These are phyloP conservation scores for Larimichthys polyactis DNA, from an alignment of 2,113 vertebrate genomes.

Conservation along the genomic window DNA sequence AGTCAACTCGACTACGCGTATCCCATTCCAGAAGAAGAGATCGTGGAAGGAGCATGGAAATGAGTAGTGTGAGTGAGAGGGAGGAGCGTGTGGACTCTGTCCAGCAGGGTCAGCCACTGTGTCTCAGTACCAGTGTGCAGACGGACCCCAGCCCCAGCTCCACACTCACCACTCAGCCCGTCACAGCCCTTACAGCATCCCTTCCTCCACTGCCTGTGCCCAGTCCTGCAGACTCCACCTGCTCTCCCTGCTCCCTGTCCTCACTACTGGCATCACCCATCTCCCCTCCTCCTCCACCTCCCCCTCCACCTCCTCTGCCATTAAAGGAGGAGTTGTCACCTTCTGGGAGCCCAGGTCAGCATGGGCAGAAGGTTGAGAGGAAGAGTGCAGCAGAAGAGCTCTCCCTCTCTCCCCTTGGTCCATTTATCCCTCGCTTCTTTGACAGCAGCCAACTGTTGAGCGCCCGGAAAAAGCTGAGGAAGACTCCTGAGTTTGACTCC, in stretches of 20 bases:
- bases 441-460: slow-evolving; percentile 95
- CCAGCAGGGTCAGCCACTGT: slow-evolving; percentile 76
- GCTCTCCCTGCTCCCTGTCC: slow-evolving; percentile 74
- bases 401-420: slow-evolving; percentile 77
- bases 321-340: slow-evolving; percentile 71
- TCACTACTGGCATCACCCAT: slow-evolving; percentile 70
- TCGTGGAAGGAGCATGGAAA: slow-evolving; percentile 45
- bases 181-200: slow-evolving; percentile 74
- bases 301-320: slow-evolving; percentile 77
- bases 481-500: slow-evolving; percentile 88
- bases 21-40: slow-evolving; percentile 86
- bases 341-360: slow-evolving; percentile 68
- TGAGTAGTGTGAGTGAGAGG: slow-evolving; percentile 59
- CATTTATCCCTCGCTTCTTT: slow-evolving; percentile 90
- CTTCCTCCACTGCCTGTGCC: slow-evolving; percentile 74
- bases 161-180: slow-evolving; percentile 83
- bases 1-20: slow-evolving; percentile 91
- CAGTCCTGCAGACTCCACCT: slow-evolving; percentile 74
- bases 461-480: slow-evolving; percentile 93
- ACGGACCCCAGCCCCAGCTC: slow-evolving; percentile 80
- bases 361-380: slow-evolving; percentile 77
- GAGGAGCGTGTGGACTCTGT: slow-evolving; percentile 33
- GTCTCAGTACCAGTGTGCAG: slow-evolving; percentile 85
- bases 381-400: slow-evolving; percentile 70
- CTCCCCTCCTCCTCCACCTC: slow-evolving; percentile 79